Conservation (phyloP, 2,888 invertebrate genomes). For the Tetragonula carbonaria region DNA sequence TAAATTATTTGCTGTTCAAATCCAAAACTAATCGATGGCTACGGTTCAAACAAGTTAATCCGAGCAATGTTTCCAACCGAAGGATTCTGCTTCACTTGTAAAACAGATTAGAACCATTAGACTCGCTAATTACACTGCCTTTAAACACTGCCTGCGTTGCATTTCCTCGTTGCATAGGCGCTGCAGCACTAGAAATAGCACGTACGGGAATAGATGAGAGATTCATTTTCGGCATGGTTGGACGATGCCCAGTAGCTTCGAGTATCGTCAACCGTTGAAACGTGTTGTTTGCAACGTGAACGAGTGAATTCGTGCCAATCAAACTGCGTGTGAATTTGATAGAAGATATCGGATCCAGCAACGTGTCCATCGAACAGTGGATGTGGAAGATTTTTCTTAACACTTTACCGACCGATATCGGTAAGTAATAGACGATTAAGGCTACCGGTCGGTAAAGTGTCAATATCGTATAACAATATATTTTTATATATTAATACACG, state of each 20-base stretch:
- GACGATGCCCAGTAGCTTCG: constrained; percentile 55
- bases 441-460: no score
- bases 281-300: constrained; percentile 1
- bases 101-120: constrained; percentile 1
- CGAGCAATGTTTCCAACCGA: neutral
- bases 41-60: neutral
- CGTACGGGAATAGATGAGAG: constrained; percentile 67
- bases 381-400: no score
- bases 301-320: neutral
- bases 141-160: constrained; percentile 26
- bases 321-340: no score
- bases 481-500: no score
- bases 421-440: no score
- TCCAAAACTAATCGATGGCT: neutral
- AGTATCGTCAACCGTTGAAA: constrained; percentile 41
- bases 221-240: constrained; percentile 32
- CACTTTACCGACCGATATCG: no score
- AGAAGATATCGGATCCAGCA: no score
- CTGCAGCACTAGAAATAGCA: constrained; percentile 63
- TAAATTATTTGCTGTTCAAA: constrained; percentile 10
- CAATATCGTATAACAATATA: no score
- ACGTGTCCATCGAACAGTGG: no score
- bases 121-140: neutral
- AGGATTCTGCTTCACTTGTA: neutral
- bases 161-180: constrained; percentile 23